Base-by-base conservation (phyloP, 2,113 vertebrate species). In the Bungarus multicinctus region DNA sequence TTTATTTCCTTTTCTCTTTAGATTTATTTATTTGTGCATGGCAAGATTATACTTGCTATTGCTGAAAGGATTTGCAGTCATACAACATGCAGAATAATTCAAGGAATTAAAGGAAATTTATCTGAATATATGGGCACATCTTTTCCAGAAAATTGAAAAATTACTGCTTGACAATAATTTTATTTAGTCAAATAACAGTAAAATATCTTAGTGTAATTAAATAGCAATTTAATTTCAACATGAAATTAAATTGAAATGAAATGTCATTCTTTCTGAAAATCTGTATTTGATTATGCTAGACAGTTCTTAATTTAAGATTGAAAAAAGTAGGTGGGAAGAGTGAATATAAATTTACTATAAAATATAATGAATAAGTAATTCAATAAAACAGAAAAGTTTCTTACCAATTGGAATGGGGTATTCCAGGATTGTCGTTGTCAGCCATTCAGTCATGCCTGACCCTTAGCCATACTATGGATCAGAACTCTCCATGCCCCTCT, bases 301-400 rank as follows among this genome's bases (percentile, higher is more conserved):
- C 91, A 88, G 94, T 96, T 96, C 93, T 58, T 87, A 93, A 93
- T 93, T 97, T 95, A 93, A 90, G 39, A 89, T 39, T 89, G 92
- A 64, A 50, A 93, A 95, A 10, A 95, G 81, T n/a, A 93, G 89
- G 95, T 23, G 45, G 54, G n/a, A 92, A 54, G 60, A 20, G 45
- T 64, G 4, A 30, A 89, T 89, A 69, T 69, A 52, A 90, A 93
- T 57, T 94, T 95, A 94, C 0, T 0, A 43, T 74, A 25, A 92
- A 92, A 54, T 74, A 74, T 74, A 34, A 74, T 34, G 64, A 69
- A 34, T 69, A 74, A 74, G n/a, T 74, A 74, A 74, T 74, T 34
- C 30, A 74, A 18, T 34, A 74, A 74, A 74, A 74, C 64, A 69
- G 64, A 69, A 30, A 69, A 34, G 30, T 34, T 1, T 34, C 30